These are phyloP conservation scores for Paraplagusia blochii DNA, from an alignment of 2,113 vertebrate species.

Conservation along the genomic window DNA sequence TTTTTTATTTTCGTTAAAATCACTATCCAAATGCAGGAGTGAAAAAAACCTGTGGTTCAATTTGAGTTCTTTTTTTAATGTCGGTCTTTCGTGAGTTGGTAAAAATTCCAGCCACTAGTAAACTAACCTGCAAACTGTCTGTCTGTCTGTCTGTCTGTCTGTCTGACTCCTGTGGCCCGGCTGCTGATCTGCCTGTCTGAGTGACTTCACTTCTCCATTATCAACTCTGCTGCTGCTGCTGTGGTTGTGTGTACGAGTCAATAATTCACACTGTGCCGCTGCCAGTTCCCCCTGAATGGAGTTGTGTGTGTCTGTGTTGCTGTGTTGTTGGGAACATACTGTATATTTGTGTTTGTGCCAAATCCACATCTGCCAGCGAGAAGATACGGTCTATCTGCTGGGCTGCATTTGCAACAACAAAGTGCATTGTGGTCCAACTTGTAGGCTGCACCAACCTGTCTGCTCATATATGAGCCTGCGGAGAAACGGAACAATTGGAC, in stretches of 20 bases:
- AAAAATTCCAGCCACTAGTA: slow-evolving; percentile 28
- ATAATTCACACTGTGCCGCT: slow-evolving; percentile 46
- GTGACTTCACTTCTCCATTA: slow-evolving; percentile 40
- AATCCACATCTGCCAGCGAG: slow-evolving; percentile 37
- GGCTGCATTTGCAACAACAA: slow-evolving; percentile 41
- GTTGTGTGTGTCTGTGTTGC: background rate
- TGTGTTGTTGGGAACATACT: too few species aligned
- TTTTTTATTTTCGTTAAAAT: too few species aligned
- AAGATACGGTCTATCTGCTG: slow-evolving; percentile 29
- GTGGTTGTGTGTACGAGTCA: slow-evolving; percentile 40
- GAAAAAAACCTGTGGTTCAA: too few species aligned
- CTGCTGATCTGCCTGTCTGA: slow-evolving; percentile 44
- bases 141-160: slow-evolving; percentile 30
- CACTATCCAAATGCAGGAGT: too few species aligned
- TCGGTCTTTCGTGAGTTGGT: slow-evolving; percentile 15
- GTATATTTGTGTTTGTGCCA: slow-evolving; percentile 14
- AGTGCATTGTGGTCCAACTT: slow-evolving; percentile 30
- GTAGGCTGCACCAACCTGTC: slow-evolving; percentile 28
- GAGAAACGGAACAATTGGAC: slow-evolving; percentile 4
- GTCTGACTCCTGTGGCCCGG: slow-evolving; percentile 36
- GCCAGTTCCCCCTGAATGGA: slow-evolving; percentile 33
- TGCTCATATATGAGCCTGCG: slow-evolving; percentile 6
- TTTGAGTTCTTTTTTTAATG: slow-evolving; percentile 13
- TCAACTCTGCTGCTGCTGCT: slow-evolving; percentile 29
- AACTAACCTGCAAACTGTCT: slow-evolving; percentile 12